Conservation (phyloP, 2,888 invertebrate species). For the Agapostemon virescens region DNA sequence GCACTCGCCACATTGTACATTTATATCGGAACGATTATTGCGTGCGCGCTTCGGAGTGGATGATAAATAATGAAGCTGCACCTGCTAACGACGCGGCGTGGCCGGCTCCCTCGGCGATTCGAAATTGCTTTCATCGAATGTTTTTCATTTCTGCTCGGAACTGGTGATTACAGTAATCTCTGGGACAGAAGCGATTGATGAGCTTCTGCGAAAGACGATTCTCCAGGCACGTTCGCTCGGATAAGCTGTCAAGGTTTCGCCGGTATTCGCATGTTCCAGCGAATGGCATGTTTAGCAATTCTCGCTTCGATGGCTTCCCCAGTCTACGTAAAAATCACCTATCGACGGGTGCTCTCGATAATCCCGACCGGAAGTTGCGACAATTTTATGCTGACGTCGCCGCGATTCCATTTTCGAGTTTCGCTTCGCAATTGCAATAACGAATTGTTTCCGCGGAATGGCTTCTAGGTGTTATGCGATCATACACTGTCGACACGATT, state of each 20-base stretch:
- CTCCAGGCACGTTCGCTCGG: not conserved
- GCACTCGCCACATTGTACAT: not conserved
- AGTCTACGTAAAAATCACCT: not conserved
- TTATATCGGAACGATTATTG: constrained; percentile 6
- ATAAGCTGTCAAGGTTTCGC: not conserved
- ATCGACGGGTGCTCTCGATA: not conserved
- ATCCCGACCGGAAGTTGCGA: not conserved
- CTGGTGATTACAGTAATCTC: not conserved
- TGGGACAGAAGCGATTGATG: not conserved
- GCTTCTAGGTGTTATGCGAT: not conserved
- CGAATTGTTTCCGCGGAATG: constrained; percentile 6
- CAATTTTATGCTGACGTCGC: not conserved
- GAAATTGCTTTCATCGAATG: not conserved
- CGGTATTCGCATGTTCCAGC: not conserved
- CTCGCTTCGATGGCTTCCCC: not conserved
- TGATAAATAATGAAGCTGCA: not conserved
- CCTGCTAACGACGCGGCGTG: not conserved
- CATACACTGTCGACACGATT: not conserved
- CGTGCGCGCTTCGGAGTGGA: not conserved
- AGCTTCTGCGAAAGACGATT: not conserved
- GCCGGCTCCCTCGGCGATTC: not conserved
- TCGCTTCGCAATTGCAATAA: constrained; percentile 5
- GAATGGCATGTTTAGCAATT: not conserved
- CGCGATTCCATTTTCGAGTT: constrained; percentile 14
- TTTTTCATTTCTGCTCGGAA: not conserved